Evolutionary conservation across 2,797 vertebrate species (phyloP).

Genomic region (Otus scops): DNA sequence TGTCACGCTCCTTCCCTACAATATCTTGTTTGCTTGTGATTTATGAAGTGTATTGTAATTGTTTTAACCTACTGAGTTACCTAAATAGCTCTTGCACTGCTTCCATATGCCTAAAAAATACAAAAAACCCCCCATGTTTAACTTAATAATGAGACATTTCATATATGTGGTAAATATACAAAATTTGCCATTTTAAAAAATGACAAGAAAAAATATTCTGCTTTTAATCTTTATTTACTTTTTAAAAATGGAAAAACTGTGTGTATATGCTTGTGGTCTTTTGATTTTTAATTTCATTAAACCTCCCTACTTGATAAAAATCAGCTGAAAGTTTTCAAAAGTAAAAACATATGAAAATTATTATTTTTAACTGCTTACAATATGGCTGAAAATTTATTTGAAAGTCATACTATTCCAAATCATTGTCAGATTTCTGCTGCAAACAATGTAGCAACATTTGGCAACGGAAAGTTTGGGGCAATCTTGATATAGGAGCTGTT

Average conservation of each 20-base stretch:
- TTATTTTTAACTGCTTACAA: background rate
- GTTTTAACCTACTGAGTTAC: conserved; percentile 66
- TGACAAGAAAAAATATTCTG: background rate
- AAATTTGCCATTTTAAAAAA: background rate
- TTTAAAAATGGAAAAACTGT: background rate
- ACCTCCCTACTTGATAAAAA: background rate
- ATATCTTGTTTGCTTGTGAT: conserved; percentile 74
- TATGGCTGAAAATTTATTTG: background rate
- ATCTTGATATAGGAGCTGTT: background rate
- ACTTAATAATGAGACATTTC: background rate
- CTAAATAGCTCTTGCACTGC: conserved; percentile 62
- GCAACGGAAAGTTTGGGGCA: background rate
- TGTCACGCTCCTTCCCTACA: conserved; percentile 77
- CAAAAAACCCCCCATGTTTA: background rate
- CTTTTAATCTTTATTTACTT: background rate
- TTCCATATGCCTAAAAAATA: conserved; percentile 45
- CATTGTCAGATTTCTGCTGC: background rate
- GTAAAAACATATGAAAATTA: background rate
- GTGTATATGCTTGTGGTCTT: background rate
- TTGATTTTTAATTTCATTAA: background rate
- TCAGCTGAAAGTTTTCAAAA: background rate
- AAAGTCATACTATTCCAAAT: background rate
- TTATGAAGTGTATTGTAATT: conserved; percentile 60
- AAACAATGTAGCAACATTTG: background rate
- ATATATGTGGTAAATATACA: background rate